Evolutionary conservation across 2,888 invertebrate genomes (phyloP).

Genomic region (Idaea straminata): DNA sequence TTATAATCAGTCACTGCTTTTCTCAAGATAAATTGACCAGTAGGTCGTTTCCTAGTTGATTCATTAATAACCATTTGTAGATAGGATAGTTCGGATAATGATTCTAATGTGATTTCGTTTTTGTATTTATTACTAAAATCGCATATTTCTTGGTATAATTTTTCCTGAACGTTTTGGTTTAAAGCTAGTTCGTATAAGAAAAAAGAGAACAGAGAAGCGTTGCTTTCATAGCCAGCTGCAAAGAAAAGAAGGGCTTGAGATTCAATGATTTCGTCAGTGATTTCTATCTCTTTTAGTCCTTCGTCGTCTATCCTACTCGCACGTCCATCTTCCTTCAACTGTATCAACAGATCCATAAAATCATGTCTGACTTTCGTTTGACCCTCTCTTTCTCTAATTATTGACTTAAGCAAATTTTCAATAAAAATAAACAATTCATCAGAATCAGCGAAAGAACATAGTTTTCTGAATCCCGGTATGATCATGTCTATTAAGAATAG

Average conservation of each 20-base stretch:
- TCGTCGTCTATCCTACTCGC: not conserved
- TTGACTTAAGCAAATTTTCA: not conserved
- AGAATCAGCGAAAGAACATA: not conserved
- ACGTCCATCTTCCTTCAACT: not conserved
- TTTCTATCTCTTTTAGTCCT: not conserved
- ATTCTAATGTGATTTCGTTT: not conserved
- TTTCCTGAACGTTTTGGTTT: slow-evolving; percentile 26
- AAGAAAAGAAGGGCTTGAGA: not conserved
- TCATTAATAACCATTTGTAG: slow-evolving; percentile 7
- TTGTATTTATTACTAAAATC: not conserved
- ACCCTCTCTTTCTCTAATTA: slow-evolving; percentile 23
- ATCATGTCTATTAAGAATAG: not conserved
- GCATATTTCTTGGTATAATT: slow-evolving; percentile 17
- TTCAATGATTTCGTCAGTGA: not conserved
- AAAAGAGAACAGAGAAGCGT: not conserved
- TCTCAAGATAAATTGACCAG: slow-evolving; percentile 15
- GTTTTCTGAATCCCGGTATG: not conserved
- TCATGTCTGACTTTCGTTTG: slow-evolving; percentile 33
- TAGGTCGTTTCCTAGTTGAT: not conserved
- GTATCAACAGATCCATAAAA: slow-evolving; percentile 9
- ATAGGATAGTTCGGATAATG: slow-evolving; percentile 8
- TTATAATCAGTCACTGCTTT: slow-evolving; percentile 27
- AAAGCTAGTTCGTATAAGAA: slow-evolving; percentile 24
- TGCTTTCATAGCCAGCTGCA: not conserved
- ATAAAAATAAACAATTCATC: not conserved